phyloP scores from a whole-genome alignment of 2,888 invertebrate genomes.

The Orthosia gothica region DNA sequence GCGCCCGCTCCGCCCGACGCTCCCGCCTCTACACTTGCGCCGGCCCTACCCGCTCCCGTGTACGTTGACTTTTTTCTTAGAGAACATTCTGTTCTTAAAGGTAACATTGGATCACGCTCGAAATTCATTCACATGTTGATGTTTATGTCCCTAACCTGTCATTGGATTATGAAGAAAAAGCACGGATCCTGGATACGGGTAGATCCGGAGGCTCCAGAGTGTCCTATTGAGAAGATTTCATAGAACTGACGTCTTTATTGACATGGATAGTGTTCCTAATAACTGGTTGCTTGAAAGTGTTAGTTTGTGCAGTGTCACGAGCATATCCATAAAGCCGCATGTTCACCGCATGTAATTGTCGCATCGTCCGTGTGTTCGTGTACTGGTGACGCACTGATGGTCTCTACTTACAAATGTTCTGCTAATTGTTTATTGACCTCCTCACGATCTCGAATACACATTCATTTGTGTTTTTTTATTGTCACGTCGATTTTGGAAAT shows the following conservation, averaged over 20 bases:
- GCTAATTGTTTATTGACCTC: constrained; percentile 50
- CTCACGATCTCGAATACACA: constrained; percentile 39
- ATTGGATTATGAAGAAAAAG: constrained; percentile 30
- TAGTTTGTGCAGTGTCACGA: constrained; percentile 65
- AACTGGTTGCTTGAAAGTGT: constrained; percentile 37
- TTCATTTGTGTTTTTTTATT: constrained; percentile 37
- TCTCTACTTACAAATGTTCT: constrained; percentile 48
- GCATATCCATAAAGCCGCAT: constrained; percentile 70
- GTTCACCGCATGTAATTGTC: constrained; percentile 77
- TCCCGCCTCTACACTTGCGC: constrained; percentile 69
- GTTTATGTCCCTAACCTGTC: constrained; percentile 40
- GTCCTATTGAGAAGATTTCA: constrained; percentile 56
- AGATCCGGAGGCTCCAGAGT: constrained; percentile 64
- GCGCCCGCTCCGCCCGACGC: constrained; percentile 66
- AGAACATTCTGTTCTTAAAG: constrained; percentile 47
- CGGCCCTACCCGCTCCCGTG: constrained; percentile 73
- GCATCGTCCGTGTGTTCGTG: constrained; percentile 54
- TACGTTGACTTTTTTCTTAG: constrained; percentile 71
- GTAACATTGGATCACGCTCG: constrained; percentile 54
- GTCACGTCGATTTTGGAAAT: background rate
- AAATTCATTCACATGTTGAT: constrained; percentile 49
- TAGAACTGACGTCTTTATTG: constrained; percentile 9
- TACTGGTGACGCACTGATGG: constrained; percentile 56
- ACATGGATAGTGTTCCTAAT: constrained; percentile 17
- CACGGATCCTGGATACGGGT: constrained; percentile 45